Percentiles rank a stretch among this genome's conserved stretches.
Evolutionary conservation across 2,888 invertebrate species (phyloP).

Genomic region (Melinaea menophilus): DNA sequence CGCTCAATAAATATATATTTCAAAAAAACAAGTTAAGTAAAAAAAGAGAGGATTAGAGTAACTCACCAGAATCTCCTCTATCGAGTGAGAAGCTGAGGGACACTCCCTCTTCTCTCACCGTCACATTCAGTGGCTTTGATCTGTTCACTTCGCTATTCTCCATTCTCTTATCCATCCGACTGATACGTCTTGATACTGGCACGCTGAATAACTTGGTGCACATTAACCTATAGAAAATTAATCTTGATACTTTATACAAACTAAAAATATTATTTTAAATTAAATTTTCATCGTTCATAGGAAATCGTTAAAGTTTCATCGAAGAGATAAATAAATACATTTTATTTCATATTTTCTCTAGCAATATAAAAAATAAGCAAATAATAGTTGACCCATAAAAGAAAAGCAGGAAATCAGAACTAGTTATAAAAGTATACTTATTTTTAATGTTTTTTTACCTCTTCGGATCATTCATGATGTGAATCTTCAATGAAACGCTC

Average conservation of each 20-base stretch:
- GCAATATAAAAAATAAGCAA: no score
- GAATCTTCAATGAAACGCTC: slow-evolving; percentile 92
- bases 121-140: slow-evolving; percentile 58
- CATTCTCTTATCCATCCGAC: slow-evolving; percentile 48
- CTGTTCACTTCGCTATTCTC: slow-evolving; percentile 42
- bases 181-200: slow-evolving; percentile 59
- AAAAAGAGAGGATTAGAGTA: neutral
- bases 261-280: no score
- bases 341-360: no score
- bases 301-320: no score
- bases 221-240: slow-evolving; percentile 57
- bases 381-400: no score
- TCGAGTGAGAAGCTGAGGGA: slow-evolving; percentile 67
- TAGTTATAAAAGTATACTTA: neutral
- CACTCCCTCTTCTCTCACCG: slow-evolving; percentile 59
- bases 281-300: no score
- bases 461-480: slow-evolving; percentile 78
- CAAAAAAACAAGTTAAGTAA: neutral
- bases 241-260: neutral
- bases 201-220: slow-evolving; percentile 81
- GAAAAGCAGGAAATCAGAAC: no score
- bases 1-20: no score
- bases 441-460: slow-evolving; percentile 49
- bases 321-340: no score
- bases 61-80: slow-evolving; percentile 69